Percentiles rank a stretch among this genome's conserved stretches.
phyloP scores from a whole-genome alignment of 37 sponge, comb jelly and placozoan genomes.

The Diacarnus erythraeanus region DNA sequence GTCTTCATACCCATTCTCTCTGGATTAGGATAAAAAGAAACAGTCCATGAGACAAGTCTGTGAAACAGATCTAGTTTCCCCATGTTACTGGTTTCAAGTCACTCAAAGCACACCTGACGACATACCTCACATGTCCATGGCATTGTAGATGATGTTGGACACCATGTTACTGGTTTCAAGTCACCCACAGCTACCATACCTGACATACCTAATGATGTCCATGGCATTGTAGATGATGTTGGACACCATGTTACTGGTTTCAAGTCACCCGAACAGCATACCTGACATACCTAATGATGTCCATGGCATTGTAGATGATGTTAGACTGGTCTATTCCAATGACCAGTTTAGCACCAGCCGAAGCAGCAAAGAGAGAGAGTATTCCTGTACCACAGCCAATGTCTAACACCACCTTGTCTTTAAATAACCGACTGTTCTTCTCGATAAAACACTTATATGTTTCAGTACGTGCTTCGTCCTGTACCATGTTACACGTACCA shows the following conservation, averaged over 20 bases:
- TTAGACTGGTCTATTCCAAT: constrained; percentile 74
- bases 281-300: constrained; percentile 60
- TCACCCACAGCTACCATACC: neutral
- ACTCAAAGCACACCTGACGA: neutral
- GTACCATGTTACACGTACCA: neutral
- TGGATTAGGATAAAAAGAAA: neutral
- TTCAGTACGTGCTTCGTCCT: constrained; percentile 74
- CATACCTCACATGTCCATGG: neutral
- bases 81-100: neutral
- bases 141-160: neutral
- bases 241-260: neutral
- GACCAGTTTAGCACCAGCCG: constrained; percentile 65
- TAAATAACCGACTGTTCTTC: constrained; percentile 55
- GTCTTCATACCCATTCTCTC: constrained; percentile 74
- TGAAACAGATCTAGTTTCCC: neutral
- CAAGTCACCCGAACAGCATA: neutral
- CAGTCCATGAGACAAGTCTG: neutral
- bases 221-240: neutral
- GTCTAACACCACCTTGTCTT: constrained; percentile 78
- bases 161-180: neutral
- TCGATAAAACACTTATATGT: constrained; percentile 65
- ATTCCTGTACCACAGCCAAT: constrained; percentile 90
- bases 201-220: neutral
- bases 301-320: constrained; percentile 78
- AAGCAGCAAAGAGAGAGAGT: constrained; percentile 77